phyloP scores from a whole-genome alignment of 2,113 vertebrate genomes.

The Eulemur macaco region DNA sequence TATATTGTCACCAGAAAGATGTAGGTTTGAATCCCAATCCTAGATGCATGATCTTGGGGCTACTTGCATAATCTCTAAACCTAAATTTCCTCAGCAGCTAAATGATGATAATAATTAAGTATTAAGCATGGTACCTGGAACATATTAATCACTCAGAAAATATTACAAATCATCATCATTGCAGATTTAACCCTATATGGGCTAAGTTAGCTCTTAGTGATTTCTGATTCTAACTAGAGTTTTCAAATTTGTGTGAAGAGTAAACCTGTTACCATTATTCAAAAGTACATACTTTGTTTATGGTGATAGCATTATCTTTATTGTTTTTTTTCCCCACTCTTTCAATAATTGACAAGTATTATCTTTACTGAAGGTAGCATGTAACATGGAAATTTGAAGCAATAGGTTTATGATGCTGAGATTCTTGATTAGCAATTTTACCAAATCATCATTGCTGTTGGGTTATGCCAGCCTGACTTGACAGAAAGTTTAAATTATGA shows the following conservation, averaged over 20 bases:
- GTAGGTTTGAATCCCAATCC: not conserved
- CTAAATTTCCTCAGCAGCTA: not conserved
- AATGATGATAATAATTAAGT: not conserved
- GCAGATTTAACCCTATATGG: not conserved
- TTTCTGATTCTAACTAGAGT: not conserved
- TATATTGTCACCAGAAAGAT: not conserved
- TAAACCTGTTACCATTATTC: not conserved
- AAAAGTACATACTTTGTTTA: not conserved
- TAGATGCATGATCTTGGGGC: not conserved
- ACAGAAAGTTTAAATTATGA: not conserved
- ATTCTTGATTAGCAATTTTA: not conserved
- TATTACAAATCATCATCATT: not conserved
- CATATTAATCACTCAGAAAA: not conserved
- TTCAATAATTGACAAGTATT: not conserved
- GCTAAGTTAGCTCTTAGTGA: not conserved
- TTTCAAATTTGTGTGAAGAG: slow-evolving; percentile 40
- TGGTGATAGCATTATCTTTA: not conserved
- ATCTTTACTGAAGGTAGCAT: not conserved
- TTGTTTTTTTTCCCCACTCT: no score
- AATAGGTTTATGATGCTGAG: not conserved
- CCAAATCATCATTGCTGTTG: not conserved
- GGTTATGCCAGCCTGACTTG: not conserved
- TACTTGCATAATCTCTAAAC: not conserved
- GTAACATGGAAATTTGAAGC: not conserved
- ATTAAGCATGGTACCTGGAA: not conserved